Conservation (phyloP, 2,113 vertebrate species). For the Urocitellus parryii region DNA sequence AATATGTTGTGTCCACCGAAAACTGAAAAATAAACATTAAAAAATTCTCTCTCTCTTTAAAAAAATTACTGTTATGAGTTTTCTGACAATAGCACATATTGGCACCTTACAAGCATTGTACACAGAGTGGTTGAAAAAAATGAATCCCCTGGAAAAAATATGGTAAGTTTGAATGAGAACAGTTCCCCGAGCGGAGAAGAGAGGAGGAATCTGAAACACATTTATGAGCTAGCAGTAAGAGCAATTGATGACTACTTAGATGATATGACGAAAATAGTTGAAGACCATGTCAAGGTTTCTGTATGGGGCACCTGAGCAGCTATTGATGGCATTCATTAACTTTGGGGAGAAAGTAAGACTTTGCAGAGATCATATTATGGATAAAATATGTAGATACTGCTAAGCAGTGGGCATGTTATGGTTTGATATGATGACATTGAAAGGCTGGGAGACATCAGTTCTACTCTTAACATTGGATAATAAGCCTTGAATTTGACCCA, state of each 20-base stretch:
- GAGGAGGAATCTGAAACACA: background rate
- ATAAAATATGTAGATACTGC: background rate
- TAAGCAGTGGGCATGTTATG: background rate
- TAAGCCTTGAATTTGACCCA: background rate
- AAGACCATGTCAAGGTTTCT: background rate
- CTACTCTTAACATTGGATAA: background rate
- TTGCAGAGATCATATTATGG: background rate
- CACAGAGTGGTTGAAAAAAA: background rate
- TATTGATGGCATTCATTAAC: background rate
- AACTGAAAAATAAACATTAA: no score
- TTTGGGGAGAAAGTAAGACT: background rate
- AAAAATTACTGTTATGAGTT: background rate
- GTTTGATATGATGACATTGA: background rate
- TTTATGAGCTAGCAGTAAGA: background rate
- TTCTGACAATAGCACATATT: background rate
- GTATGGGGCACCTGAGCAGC: background rate
- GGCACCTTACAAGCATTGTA: background rate
- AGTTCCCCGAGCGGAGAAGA: background rate
- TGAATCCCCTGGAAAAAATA: background rate
- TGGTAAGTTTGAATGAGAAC: background rate
- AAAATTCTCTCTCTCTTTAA: no score
- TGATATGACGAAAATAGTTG: background rate
- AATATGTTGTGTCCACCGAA: no score
- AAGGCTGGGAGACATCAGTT: background rate
- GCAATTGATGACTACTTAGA: background rate